Conservation (phyloP, 2,113 vertebrate species). For the Pandion haliaetus region DNA sequence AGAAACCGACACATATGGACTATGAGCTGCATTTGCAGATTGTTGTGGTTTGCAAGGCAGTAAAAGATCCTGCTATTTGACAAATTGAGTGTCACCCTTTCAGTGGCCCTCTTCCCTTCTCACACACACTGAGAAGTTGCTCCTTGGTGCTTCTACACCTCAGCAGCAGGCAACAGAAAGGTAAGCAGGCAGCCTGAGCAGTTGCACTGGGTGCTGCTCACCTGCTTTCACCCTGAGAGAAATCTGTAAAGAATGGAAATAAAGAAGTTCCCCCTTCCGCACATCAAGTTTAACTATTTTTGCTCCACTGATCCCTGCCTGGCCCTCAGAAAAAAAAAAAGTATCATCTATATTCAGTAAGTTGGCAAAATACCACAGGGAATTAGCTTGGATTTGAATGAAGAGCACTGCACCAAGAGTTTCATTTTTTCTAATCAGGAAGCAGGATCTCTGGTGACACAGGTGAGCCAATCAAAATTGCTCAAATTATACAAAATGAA, state of each 20-base stretch:
- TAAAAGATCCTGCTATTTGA: neutral
- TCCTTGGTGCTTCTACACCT: neutral
- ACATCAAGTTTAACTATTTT: neutral
- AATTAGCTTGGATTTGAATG: neutral
- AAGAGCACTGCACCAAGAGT: neutral
- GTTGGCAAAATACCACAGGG: neutral
- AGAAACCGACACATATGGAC: fast-evolving
- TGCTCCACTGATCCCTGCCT: neutral
- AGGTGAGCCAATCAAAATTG: neutral
- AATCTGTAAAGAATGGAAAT: neutral
- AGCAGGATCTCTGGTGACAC: neutral
- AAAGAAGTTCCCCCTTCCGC: neutral
- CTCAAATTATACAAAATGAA: neutral
- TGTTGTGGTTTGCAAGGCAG: neutral
- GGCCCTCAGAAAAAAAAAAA: neutral
- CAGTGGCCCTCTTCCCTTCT: neutral
- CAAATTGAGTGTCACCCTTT: neutral
- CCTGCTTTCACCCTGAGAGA: neutral
- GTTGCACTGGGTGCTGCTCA: neutral
- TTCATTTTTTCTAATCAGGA: neutral
- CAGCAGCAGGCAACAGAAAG: neutral
- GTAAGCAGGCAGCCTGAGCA: neutral
- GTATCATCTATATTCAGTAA: neutral
- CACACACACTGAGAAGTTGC: fast-evolving
- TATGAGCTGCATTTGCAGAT: neutral